Evolutionary conservation across 1,140 invertebrate species (phyloP).

Genomic region (Polypedilum vanderplanki): DNA sequence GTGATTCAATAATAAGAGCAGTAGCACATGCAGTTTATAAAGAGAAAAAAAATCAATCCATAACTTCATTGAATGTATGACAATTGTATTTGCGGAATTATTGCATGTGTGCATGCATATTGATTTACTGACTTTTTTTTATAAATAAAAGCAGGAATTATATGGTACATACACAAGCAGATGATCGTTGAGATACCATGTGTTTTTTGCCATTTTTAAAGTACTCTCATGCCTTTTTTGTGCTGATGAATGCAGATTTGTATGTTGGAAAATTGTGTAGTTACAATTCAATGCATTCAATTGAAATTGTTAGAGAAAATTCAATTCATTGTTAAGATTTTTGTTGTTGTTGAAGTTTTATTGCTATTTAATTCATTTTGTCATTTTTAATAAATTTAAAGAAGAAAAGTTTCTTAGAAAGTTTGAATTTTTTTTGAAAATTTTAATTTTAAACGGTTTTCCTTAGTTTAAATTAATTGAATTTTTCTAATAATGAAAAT

Average conservation of each 20-base stretch:
- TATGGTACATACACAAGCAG: not conserved
- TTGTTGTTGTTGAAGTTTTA: not conserved
- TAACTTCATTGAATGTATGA: not conserved
- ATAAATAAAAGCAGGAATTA: not conserved
- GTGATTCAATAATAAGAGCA: not conserved
- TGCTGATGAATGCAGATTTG: not conserved
- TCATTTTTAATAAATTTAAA: too few species aligned
- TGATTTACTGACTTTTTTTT: constrained; percentile 22
- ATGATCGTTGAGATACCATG: constrained; percentile 24
- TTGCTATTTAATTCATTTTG: too few species aligned
- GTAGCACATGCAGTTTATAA: too few species aligned
- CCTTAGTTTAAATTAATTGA: too few species aligned
- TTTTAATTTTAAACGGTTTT: too few species aligned
- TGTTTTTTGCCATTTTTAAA: not conserved
- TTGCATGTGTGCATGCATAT: not conserved
- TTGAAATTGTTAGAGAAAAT: not conserved
- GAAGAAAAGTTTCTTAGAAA: too few species aligned
- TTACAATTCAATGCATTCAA: not conserved
- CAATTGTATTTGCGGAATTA: constrained; percentile 2
- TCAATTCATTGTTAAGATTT: not conserved
- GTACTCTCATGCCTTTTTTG: not conserved
- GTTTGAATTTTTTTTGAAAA: too few species aligned
- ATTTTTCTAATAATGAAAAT: too few species aligned
- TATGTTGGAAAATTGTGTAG: not conserved
- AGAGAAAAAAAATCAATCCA: too few species aligned